These are phyloP conservation scores for Tachycineta bicolor DNA, from an alignment of 2,113 vertebrate genomes.

Conservation along the genomic window DNA sequence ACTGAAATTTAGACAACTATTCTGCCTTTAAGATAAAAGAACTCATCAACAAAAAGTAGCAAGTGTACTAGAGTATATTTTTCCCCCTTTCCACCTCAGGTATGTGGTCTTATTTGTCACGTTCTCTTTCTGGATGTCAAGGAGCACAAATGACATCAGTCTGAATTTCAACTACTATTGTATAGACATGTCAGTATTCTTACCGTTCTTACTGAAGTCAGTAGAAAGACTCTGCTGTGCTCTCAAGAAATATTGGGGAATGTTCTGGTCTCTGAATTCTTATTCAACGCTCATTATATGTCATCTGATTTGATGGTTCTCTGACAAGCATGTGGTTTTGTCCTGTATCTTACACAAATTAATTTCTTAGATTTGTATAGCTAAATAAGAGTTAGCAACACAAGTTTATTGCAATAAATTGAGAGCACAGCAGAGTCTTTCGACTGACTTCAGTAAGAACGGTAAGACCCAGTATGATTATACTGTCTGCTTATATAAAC, in stretches of 20 bases:
- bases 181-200: rapidly evolving
- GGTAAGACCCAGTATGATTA: neutral
- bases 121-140: neutral
- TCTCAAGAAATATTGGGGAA: neutral
- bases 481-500: neutral
- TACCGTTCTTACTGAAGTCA: too few species aligned
- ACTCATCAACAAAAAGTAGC: neutral
- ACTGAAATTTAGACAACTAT: neutral
- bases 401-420: neutral
- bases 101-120: neutral
- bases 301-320: neutral
- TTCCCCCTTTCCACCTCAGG: neutral
- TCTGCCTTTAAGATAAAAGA: neutral
- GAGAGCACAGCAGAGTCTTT: neutral
- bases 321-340: neutral
- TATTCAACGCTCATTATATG: neutral
- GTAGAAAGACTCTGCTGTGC: too few species aligned
- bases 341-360: neutral
- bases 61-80: neutral
- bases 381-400: neutral
- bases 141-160: neutral
- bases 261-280: neutral
- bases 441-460: neutral
- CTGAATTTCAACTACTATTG: neutral
- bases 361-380: neutral